phyloP scores from a whole-genome alignment of 2,888 invertebrate genomes.

The Eilema griseolum region DNA sequence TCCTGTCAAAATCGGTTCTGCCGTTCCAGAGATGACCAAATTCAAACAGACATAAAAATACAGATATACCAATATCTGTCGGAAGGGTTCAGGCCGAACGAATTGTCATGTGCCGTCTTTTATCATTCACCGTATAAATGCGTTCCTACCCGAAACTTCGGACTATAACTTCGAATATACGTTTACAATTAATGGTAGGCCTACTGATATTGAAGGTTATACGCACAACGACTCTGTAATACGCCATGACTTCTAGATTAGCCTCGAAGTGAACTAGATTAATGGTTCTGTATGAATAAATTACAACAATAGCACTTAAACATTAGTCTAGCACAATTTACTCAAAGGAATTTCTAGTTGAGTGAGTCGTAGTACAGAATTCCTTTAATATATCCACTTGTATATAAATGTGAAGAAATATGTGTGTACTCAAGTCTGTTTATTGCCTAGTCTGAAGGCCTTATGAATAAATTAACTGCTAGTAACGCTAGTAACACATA shows the following conservation, averaged over 20 bases:
- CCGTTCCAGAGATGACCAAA: too few relatives aligned
- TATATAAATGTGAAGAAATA: neutral
- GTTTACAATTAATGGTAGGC: neutral
- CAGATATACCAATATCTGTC: too few relatives aligned
- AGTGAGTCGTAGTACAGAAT: neutral
- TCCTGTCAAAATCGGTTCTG: too few relatives aligned
- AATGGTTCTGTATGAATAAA: conserved; percentile 25
- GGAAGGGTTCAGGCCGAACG: too few relatives aligned
- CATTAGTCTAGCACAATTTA: conserved; percentile 10
- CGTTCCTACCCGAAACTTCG: neutral
- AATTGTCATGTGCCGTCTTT: too few relatives aligned
- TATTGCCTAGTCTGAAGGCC: neutral
- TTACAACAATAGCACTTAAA: conserved; percentile 12
- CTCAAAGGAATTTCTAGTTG: conserved; percentile 8
- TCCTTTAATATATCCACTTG: neutral
- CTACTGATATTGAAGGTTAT: conserved; percentile 21
- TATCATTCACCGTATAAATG: too few relatives aligned
- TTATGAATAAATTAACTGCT: neutral
- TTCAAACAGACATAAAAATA: too few relatives aligned
- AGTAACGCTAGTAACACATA: neutral
- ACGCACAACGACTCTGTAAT: conserved; percentile 16
- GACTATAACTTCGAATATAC: neutral
- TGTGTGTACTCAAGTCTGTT: neutral
- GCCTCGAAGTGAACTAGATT: conserved; percentile 27
- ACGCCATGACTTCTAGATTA: conserved; percentile 28